Conservation (phyloP, 2,888 invertebrate genomes). For the Thereva nobilitata region DNA sequence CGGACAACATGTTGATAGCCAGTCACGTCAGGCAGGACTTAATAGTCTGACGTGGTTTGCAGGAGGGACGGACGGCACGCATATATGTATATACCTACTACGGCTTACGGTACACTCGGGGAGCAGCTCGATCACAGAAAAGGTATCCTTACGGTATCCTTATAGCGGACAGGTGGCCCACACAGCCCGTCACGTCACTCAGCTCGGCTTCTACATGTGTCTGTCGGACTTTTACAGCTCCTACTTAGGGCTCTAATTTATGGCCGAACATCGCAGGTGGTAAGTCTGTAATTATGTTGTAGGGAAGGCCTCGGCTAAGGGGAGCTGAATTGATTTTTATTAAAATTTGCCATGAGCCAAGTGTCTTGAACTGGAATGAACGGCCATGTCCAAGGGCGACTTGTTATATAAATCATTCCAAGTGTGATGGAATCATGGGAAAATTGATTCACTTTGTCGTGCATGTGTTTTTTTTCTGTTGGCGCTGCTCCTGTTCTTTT, state of each 20-base stretch:
- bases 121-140: slow-evolving; percentile 15
- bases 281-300: slow-evolving; percentile 23
- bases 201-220: slow-evolving; percentile 20
- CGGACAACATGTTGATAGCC: slow-evolving; percentile 37
- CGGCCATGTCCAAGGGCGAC: slow-evolving; percentile 20
- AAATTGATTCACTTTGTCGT: slow-evolving; percentile 33
- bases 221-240: slow-evolving; percentile 24
- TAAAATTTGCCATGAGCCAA: slow-evolving; percentile 25
- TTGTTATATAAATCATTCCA: slow-evolving; percentile 24
- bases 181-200: slow-evolving; percentile 10
- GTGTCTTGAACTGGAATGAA: slow-evolving; percentile 8
- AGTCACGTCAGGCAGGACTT: slow-evolving; percentile 35
- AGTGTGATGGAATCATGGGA: slow-evolving; percentile 32
- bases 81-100: neutral
- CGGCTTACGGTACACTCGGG: neutral
- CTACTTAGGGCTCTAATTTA: slow-evolving; percentile 31
- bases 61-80: slow-evolving; percentile 16
- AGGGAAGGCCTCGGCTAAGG: neutral
- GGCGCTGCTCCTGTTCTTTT: slow-evolving; percentile 10
- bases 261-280: slow-evolving; percentile 34
- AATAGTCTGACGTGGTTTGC: slow-evolving; percentile 12
- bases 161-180: slow-evolving; percentile 11
- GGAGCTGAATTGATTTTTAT: slow-evolving; percentile 28
- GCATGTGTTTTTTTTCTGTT: slow-evolving; percentile 20
- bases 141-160: neutral